Conservation (phyloP, 2,113 vertebrate species). For the Monarcha castaneiventris region DNA sequence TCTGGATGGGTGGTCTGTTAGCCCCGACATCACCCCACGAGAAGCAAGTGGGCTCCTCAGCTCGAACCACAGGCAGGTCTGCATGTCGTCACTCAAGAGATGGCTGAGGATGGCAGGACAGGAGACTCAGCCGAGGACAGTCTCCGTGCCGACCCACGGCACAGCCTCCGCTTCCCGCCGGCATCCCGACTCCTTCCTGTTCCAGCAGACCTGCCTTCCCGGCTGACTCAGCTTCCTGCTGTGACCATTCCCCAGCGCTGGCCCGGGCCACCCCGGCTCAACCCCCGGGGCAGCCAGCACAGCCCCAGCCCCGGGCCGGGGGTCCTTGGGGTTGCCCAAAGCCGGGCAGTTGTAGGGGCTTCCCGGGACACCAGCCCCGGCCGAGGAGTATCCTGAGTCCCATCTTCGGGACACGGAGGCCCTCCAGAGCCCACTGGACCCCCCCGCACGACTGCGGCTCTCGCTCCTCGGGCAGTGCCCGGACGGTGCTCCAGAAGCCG, state of each 20-base stretch:
- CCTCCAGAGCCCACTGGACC: background rate
- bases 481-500: background rate
- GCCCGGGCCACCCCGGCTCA: background rate
- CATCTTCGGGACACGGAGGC: background rate
- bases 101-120: background rate
- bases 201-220: background rate
- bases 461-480: fast-evolving
- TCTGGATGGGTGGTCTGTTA: background rate
- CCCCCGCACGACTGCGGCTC: background rate
- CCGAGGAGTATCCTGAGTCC: no score
- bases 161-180: background rate
- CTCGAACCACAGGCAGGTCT: background rate
- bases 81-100: fast-evolving
- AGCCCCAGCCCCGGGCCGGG: background rate
- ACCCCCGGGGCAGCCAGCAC: background rate
- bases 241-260: background rate
- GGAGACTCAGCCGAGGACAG: background rate
- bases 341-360: background rate
- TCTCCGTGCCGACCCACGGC: background rate
- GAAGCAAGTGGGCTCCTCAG: background rate
- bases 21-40: fast-evolving
- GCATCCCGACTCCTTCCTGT: background rate
- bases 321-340: background rate
- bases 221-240: slow-evolving; percentile 30
- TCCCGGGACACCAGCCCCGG: background rate